phyloP scores from a whole-genome alignment of 2,888 invertebrate species.

The Calameuta pallipes region DNA sequence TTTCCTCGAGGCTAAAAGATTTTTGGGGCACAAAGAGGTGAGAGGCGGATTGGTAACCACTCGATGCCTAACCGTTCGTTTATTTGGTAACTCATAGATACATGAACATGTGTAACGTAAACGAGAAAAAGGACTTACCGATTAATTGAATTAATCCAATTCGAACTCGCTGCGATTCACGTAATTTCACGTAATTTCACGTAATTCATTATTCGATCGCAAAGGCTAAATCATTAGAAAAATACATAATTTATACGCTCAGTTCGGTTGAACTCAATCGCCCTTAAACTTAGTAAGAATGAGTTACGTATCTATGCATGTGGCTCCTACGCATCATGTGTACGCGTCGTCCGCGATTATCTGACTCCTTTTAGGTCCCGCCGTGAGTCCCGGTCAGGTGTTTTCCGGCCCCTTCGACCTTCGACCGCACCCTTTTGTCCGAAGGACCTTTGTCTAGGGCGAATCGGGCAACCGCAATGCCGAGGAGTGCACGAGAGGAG shows the following conservation, averaged over 20 bases:
- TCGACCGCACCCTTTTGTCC: too few relatives aligned
- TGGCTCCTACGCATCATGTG: background rate
- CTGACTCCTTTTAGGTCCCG: background rate
- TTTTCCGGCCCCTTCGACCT: too few relatives aligned
- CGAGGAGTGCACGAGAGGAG: too few relatives aligned
- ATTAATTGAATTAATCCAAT: background rate
- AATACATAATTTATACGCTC: constrained; percentile 56
- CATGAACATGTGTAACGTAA: constrained; percentile 45
- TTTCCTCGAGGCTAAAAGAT: too few relatives aligned
- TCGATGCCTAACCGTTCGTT: constrained; percentile 56
- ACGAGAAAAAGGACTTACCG: constrained; percentile 1
- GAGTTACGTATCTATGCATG: background rate
- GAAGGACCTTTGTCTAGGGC: too few relatives aligned
- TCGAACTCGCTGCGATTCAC: constrained; percentile 27
- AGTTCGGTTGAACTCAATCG: constrained; percentile 21
- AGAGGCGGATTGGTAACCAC: too few relatives aligned
- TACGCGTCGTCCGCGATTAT: background rate
- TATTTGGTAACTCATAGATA: constrained; percentile 64
- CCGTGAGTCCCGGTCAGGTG: too few relatives aligned
- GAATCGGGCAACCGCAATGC: too few relatives aligned
- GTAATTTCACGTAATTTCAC: constrained; percentile 23
- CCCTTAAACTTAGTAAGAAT: background rate
- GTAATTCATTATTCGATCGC: constrained; percentile 20
- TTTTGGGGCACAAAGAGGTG: too few relatives aligned
- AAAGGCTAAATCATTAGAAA: constrained; percentile 61